Percentiles rank a stretch among this genome's conserved stretches.
These are phyloP conservation scores for Plutomurus gul DNA, from an alignment of 1,140 invertebrate species.

Conservation along the genomic window DNA sequence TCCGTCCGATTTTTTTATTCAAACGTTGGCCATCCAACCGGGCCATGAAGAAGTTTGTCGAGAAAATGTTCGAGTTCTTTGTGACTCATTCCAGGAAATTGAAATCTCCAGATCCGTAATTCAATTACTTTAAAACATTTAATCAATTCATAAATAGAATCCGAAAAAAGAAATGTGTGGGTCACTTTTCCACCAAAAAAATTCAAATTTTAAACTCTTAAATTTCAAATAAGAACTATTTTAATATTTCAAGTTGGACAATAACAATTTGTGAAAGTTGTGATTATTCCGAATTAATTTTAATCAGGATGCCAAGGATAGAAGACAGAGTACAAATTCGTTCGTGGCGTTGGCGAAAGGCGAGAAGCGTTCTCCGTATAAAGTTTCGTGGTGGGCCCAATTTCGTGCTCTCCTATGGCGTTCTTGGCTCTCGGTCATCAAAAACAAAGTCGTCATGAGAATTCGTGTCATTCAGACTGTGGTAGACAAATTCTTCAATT, in stretches of 20 bases:
- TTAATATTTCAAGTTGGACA: too few species aligned
- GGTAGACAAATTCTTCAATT: constrained; percentile 64
- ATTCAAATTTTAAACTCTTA: too few species aligned
- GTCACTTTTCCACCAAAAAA: too few species aligned
- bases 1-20: constrained; percentile 87
- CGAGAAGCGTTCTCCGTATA: constrained; percentile 67
- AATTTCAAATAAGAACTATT: too few species aligned
- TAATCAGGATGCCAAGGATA: too few species aligned
- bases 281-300: too few species aligned
- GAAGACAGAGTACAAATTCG: too few species aligned
- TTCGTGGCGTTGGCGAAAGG: neutral
- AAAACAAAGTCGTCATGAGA: constrained; percentile 87
- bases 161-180: too few species aligned
- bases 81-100: constrained; percentile 68
- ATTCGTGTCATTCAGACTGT: constrained; percentile 85
- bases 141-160: too few species aligned
- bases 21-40: constrained; percentile 85
- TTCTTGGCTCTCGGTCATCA: constrained; percentile 82
- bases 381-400: constrained; percentile 84
- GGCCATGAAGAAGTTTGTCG: constrained; percentile 71
- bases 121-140: neutral
- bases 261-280: too few species aligned
- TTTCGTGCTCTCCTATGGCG: constrained; percentile 87
- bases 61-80: constrained; percentile 57
- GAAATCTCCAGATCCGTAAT: neutral